These are phyloP conservation scores for Nephotettix cincticeps DNA, from an alignment of 1,140 invertebrate genomes.

Conservation along the genomic window DNA sequence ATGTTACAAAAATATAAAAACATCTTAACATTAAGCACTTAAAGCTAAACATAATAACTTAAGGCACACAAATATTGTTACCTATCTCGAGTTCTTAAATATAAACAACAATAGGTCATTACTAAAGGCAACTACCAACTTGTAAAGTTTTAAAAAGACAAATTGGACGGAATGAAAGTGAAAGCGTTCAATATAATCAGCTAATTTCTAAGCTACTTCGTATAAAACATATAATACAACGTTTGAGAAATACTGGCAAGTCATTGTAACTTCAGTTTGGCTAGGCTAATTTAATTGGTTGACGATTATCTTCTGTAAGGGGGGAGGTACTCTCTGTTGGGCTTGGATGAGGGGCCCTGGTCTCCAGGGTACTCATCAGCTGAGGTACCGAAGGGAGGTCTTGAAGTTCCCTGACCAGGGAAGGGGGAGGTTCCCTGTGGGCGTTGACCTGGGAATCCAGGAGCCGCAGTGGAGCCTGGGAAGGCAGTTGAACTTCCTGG, in stretches of 20 bases:
- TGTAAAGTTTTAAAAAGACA: too few species aligned
- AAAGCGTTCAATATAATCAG: too few species aligned
- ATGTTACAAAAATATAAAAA: constrained; percentile 15
- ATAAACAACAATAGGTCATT: too few species aligned
- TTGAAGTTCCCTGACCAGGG: constrained; percentile 28
- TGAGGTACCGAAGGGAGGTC: constrained; percentile 15
- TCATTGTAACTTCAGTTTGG: background rate
- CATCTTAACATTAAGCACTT: constrained; percentile 21
- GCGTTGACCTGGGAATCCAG: constrained; percentile 23
- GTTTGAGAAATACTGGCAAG: background rate
- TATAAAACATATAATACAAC: constrained; percentile 14
- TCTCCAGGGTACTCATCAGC: constrained; percentile 19
- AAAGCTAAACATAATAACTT: constrained; percentile 19
- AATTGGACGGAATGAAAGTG: too few species aligned
- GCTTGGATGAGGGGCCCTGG: constrained; percentile 26
- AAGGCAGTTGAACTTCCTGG: constrained; percentile 37
- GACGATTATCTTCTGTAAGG: constrained; percentile 33
- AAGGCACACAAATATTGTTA: constrained; percentile 10
- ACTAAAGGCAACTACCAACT: too few species aligned
- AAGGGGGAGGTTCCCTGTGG: constrained; percentile 33
- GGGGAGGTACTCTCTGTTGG: constrained; percentile 40
- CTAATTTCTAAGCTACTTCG: background rate
- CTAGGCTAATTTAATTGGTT: background rate
- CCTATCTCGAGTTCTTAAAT: background rate
- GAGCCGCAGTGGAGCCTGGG: constrained; percentile 25